Evolutionary conservation across 2,113 vertebrate species (phyloP), one percentile per base, ranked within the genome.

Genomic region (Vidua macroura): DNA sequence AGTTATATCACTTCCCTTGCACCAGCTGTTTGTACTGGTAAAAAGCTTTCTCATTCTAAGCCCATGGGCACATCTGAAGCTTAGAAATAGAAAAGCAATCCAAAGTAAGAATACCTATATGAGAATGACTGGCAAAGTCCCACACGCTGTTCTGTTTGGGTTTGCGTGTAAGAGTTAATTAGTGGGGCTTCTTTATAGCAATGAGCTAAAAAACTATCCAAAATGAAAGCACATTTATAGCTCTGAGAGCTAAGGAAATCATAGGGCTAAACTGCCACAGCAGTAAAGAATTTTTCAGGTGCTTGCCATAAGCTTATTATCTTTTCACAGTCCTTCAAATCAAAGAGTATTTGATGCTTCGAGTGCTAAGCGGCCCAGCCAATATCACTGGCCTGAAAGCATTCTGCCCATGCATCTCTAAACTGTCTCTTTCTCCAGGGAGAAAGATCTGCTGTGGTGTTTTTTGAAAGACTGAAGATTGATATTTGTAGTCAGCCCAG

Each of bases 271-370:
- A 82, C 52, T 1, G 1, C 10, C 28, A 73, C 0, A 2, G 51
- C 10, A 63, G 80, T 33, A 59, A 85, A 88, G 48, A 96, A 76
- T 58, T 62, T 66, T 90, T 55, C 81, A 60, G 60, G 62, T 83
- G 88, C 62, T 94, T 77, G 53, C 55, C 67, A 70, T 73, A 86
- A 85, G 86, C 95, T 94, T 88, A 94, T 95, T 95, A 64, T 79
- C 90, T 79, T 67, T 90, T 39, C 72, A 89, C 49, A 90, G 60
- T 82, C 41, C 43, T 94, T 41, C 78, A 92, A 94, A 86, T 55
- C 78, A 91, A 92, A 95, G 79, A 73, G 43, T 48, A 87, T 94
- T 87, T 83, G 86, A 90, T 78, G 43, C 86, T 97, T 95, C 56
- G 68, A 96, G 41, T 80, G 52, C 56, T 96, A 95, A 96, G 86